Evolutionary conservation across 2,888 invertebrate genomes (phyloP).

Genomic region (Polydrusus cervinus): DNA sequence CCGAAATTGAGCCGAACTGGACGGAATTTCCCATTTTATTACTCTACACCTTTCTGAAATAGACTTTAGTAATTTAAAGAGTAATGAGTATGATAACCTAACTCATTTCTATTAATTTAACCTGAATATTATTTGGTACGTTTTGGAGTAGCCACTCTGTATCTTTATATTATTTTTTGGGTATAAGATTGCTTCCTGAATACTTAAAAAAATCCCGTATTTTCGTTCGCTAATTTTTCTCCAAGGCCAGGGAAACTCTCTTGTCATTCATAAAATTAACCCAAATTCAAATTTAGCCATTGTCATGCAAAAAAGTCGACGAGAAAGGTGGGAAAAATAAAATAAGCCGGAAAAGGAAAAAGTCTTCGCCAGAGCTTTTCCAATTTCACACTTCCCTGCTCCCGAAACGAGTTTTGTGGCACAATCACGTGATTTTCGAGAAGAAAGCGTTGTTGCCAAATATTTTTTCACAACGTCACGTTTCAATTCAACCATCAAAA

Average conservation of each 20-base stretch:
- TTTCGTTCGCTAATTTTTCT: slow-evolving; percentile 19
- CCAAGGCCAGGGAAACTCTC: slow-evolving; percentile 14
- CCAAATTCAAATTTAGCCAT: slow-evolving; percentile 52
- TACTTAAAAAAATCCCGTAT: neutral
- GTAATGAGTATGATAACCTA: too few relatives aligned
- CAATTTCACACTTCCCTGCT: slow-evolving; percentile 70
- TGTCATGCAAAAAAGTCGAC: slow-evolving; percentile 54
- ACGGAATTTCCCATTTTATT: too few relatives aligned
- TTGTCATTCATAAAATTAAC: slow-evolving; percentile 50
- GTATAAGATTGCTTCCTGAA: slow-evolving; percentile 4
- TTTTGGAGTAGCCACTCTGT: neutral
- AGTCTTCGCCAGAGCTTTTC: slow-evolving; percentile 67
- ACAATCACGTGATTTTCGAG: slow-evolving; percentile 43
- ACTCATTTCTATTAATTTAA: too few relatives aligned
- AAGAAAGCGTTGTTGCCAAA: slow-evolving; percentile 16
- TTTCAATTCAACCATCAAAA: too few relatives aligned
- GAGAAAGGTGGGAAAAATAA: slow-evolving; percentile 66
- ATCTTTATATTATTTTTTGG: neutral
- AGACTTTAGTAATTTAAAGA: too few relatives aligned
- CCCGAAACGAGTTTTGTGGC: slow-evolving; percentile 46
- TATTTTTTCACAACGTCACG: neutral
- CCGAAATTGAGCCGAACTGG: too few relatives aligned
- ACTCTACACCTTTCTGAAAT: too few relatives aligned
- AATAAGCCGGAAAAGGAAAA: slow-evolving; percentile 57
- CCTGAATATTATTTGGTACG: too few relatives aligned